phyloP scores from a whole-genome alignment of 64 coral and sea anemone species.

The Acropora tenuis region DNA sequence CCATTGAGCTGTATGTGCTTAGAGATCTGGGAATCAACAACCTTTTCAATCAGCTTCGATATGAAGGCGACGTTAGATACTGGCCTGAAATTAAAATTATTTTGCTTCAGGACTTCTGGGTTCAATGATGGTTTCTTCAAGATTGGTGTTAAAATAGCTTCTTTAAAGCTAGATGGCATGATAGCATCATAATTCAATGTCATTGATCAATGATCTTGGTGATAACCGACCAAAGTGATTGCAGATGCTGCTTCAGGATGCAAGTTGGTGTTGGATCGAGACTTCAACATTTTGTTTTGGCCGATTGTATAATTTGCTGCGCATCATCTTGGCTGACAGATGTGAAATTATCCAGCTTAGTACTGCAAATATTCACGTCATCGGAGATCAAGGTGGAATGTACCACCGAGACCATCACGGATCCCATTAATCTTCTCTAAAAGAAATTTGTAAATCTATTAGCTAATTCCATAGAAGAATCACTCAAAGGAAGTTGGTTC shows the following conservation, averaged over 20 bases:
- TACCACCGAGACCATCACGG: neutral
- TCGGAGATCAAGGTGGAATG: neutral
- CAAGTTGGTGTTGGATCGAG: conserved; percentile 19
- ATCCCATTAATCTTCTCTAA: conserved; percentile 6
- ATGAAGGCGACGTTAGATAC: neutral
- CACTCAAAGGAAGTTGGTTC: neutral
- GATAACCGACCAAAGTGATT: neutral
- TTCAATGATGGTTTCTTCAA: conserved; percentile 13
- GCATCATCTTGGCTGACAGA: neutral
- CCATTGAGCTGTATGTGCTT: neutral
- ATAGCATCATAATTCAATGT: neutral
- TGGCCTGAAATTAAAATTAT: conserved; percentile 16
- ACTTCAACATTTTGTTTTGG: conserved; percentile 24
- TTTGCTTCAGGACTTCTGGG: conserved; percentile 5
- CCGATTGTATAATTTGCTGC: neutral
- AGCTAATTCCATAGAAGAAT: neutral
- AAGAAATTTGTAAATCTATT: conserved; percentile 28
- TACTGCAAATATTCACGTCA: neutral
- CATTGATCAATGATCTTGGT: conserved; percentile 10
- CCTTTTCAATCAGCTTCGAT: conserved; percentile 11
- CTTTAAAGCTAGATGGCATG: conserved; percentile 34
- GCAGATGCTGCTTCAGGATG: neutral
- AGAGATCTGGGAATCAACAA: neutral
- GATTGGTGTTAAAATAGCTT: conserved; percentile 20
- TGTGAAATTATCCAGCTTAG: neutral